These are phyloP conservation scores for Otis tarda DNA, from an alignment of 2,113 vertebrate genomes.

Conservation along the genomic window DNA sequence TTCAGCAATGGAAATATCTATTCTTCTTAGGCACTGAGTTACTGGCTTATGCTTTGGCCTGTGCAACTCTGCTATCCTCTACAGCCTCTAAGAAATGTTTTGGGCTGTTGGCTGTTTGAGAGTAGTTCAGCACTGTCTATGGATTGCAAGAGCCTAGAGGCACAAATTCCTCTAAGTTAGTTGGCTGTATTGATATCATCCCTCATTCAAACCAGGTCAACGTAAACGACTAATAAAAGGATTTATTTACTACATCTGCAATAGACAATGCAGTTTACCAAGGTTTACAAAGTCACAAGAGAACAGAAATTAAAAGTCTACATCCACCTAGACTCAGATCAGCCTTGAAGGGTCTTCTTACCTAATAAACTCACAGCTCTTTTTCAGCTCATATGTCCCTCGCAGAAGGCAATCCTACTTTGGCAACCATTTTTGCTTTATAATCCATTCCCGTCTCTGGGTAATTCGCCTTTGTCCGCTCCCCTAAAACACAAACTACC, in stretches of 20 bases:
- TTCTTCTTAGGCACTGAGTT: neutral
- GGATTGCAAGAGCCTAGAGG: neutral
- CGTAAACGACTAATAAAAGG: neutral
- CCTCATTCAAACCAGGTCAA: neutral
- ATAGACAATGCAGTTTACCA: neutral
- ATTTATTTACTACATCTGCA: neutral
- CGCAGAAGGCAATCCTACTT: neutral
- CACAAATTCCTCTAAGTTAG: neutral
- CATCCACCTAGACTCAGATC: neutral
- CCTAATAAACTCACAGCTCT: neutral
- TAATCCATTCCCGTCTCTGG: neutral
- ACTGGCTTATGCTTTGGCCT: neutral
- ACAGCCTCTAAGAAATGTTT: neutral
- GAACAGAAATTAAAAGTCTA: neutral
- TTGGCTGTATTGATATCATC: neutral
- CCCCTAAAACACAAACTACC: neutral
- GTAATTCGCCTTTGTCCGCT: neutral
- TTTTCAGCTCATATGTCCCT: neutral
- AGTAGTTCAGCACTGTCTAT: neutral
- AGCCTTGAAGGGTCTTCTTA: neutral
- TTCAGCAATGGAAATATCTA: neutral
- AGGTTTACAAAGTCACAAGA: neutral
- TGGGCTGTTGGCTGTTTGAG: neutral
- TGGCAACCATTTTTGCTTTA: neutral
- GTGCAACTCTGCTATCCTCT: neutral